These are phyloP conservation scores for Perodicticus potto DNA, from an alignment of 2,797 vertebrate genomes.

Conservation along the genomic window DNA sequence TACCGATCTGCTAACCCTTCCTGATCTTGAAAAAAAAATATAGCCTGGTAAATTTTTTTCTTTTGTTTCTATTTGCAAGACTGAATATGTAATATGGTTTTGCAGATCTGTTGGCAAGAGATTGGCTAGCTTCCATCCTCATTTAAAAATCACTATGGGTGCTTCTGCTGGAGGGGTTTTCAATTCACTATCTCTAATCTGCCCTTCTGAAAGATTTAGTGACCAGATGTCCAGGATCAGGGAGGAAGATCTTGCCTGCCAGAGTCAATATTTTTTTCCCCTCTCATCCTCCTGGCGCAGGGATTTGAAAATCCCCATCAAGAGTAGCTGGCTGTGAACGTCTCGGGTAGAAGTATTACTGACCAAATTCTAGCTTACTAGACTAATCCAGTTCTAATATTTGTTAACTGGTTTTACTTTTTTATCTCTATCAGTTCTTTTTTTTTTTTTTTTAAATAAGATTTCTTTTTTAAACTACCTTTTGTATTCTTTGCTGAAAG, in stretches of 20 bases:
- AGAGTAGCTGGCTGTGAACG: background rate
- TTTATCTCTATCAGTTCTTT: conserved; percentile 48
- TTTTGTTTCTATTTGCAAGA: conserved; percentile 56
- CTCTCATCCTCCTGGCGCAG: conserved; percentile 61
- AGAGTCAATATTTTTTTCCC: conserved; percentile 77
- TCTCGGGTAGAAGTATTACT: conserved; percentile 4
- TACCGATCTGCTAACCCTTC: background rate
- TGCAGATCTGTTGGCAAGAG: conserved; percentile 57
- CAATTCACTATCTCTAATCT: conserved; percentile 68
- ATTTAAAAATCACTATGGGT: conserved; percentile 71
- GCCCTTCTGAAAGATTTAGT: conserved; percentile 81
- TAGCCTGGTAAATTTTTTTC: background rate
- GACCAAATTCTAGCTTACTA: conserved; percentile 17
- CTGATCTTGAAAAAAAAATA: conserved; percentile 32
- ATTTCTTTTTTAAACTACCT: background rate
- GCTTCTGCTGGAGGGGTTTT: conserved; percentile 70
- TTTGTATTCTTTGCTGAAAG: background rate
- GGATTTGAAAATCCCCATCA: conserved; percentile 71
- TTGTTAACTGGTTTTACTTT: background rate
- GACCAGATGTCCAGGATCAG: conserved; percentile 82
- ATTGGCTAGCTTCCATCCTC: conserved; percentile 73
- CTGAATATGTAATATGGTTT: conserved; percentile 50
- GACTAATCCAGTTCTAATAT: conserved; percentile 16
- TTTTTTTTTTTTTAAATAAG: background rate
- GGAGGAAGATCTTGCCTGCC: conserved; percentile 79